Percentiles rank a stretch among this genome's conserved stretches.
Evolutionary conservation across 2,888 invertebrate genomes (phyloP).

Genomic region (Drosophila meridiana): DNA sequence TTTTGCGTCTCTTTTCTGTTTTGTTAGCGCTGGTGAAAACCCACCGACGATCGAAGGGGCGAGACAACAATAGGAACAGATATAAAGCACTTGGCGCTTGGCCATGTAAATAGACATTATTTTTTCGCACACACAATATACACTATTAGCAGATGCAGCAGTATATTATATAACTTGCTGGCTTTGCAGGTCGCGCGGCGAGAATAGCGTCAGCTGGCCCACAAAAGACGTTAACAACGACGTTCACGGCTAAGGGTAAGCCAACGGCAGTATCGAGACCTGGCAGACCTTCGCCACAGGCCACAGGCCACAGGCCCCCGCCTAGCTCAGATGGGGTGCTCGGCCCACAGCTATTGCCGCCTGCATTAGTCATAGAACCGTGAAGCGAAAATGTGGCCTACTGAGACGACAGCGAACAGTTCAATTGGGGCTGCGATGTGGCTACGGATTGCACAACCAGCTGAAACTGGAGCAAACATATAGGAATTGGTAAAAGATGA

Average conservation of each 20-base stretch:
- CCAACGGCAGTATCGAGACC: constrained; percentile 24
- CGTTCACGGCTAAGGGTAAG: constrained; percentile 41
- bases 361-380: constrained; percentile 63
- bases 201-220: constrained; percentile 70
- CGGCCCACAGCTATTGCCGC: constrained; percentile 32
- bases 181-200: constrained; percentile 66
- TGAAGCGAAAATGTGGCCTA: constrained; percentile 29
- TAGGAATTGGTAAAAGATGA: constrained; percentile 28
- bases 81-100: constrained; percentile 59
- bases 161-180: constrained; percentile 57
- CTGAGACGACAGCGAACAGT: constrained; percentile 34
- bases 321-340: constrained; percentile 27
- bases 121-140: constrained; percentile 14
- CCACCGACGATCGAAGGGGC: constrained; percentile 50
- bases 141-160: constrained; percentile 14
- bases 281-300: constrained; percentile 44
- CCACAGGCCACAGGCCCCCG: constrained; percentile 1
- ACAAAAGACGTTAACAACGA: constrained; percentile 54
- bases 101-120: constrained; percentile 67
- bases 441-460: constrained; percentile 47
- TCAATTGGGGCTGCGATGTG: constrained; percentile 40
- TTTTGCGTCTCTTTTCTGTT: constrained; percentile 7
- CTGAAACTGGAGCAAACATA: constrained; percentile 26
- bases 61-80: constrained; percentile 32
- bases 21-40: constrained; percentile 26